Evolutionary conservation across 2,888 invertebrate genomes (phyloP), one percentile per base, ranked within the genome.

Genomic region (Agrotis segetum): DNA sequence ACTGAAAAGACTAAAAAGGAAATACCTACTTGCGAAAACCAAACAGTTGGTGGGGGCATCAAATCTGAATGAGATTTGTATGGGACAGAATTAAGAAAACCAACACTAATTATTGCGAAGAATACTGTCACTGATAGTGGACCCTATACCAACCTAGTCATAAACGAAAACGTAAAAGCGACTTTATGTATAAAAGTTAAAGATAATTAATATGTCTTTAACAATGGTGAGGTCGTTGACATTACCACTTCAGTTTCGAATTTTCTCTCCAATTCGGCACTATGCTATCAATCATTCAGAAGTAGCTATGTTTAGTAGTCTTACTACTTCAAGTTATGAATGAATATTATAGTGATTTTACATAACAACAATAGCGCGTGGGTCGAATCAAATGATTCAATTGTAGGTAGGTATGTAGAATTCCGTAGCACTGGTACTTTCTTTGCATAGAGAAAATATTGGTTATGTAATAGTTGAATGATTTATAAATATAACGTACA

Each of bases 311-410:
- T 67, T 55, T 68, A 74, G 59, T 69, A 60, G 60, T 56, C 47
- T 69, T 67, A 69, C 76, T 79, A 79, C 80, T 74, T 80, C 59
- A 80, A 80, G 69, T 65, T 69, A 72, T 79, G 75, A 75, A 80
- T 72, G 71, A 84, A 77, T 67, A 77, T 78, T 71, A 82, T 78
- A 77, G 67, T 71, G 73, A 69, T 49, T 77, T 82, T 82, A 82
- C 78, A 74, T 83, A 83, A 84, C 71, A 58, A 82, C 79, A 83
- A 83, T 83, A 67, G 77, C 53, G 78, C 74, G 84, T 84, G 81
- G 84, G 84, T 75, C n/a, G 81, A 71, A 77, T 82, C 74, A 81
- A 82, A 84, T 82, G 76, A 84, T 82, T 81, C 82, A 84, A 81
- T 84, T 82, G 84, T 75, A 71, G 67, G 64, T 74, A 83, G 74